Evolutionary conservation across 2,888 invertebrate species (phyloP).

Genomic region (Lepas anatifera): DNA sequence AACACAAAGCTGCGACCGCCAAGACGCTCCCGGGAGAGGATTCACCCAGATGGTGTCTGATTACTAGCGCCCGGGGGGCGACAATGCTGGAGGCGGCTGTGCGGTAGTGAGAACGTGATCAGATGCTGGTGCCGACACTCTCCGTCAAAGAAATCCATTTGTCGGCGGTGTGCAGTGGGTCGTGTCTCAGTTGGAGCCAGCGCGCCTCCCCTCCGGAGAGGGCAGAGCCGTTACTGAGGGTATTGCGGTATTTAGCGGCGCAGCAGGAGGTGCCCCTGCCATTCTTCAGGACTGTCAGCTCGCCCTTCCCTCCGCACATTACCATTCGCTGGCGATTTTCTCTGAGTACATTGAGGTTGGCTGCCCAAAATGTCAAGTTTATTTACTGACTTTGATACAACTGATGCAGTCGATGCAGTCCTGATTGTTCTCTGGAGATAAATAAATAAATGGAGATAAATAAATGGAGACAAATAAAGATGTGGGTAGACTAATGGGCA

Average conservation of each 20-base stretch:
- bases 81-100: too few relatives aligned
- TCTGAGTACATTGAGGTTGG: neutral
- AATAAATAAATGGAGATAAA: too few relatives aligned
- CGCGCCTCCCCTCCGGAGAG: neutral
- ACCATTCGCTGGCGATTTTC: neutral
- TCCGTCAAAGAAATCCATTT: neutral
- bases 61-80: neutral
- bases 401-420: too few relatives aligned
- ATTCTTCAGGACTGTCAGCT: conserved; percentile 7
- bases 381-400: too few relatives aligned
- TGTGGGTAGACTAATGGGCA: too few relatives aligned
- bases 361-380: too few relatives aligned
- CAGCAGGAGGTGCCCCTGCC: neutral
- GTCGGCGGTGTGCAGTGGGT: neutral
- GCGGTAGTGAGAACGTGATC: neutral
- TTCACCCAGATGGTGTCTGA: neutral
- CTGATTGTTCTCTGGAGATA: too few relatives aligned
- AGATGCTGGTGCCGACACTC: neutral
- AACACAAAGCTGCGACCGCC: neutral
- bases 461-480: too few relatives aligned
- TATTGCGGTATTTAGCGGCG: neutral
- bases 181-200: neutral
- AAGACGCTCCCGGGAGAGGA: neutral
- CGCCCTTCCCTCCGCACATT: neutral
- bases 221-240: neutral